Base-by-base conservation (phyloP, 2,797 vertebrate genomes). In the Crenichthys baileyi region DNA sequence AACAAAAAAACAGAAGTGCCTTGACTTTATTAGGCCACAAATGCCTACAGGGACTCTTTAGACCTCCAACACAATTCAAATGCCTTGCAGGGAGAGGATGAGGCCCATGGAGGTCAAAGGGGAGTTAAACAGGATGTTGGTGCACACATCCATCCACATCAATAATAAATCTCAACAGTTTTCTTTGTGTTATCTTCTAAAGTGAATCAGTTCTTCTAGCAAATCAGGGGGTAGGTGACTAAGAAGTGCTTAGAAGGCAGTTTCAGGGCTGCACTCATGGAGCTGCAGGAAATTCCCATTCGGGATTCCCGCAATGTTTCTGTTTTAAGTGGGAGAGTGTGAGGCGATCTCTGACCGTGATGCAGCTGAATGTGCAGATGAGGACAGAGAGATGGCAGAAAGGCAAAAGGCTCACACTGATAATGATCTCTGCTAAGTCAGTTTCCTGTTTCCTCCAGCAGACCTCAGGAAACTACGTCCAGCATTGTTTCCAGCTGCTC, bases 381-480 rank as follows among this genome's bases (percentile, higher is more conserved):
- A 77, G 79, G 84, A 86, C 79, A 81, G 74, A 5, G 67, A 89
- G 77, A 79, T 51, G 56, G 68, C 61, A 73, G 72, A 79, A 20
- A 16, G 70, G 67, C 16, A 50, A 74, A 58, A 56, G 50, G 55
- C 76, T 81, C 88, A 87, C 83, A 86, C 78, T 63, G 87, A 92
- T 86, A 91, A 76, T 44, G 75, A 89, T 88, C 85, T 88, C 77
- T 53, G 85, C 87, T 86, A 84, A 91, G 76, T 88, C 87, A 36
- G 81, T 85, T 91, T 95, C 94, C 93, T 82, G 79, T 89, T 95
- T 95, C 92, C 93, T 93, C 88, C 83, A 79, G 79, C 55, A 77
- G 71, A 88, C 39, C 39, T 71, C 76, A 53, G 58, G 73, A 79
- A 73, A n/a, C 44, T 2, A 77, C 55, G 22, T 15, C 16, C 51